Evolutionary conservation across 2,888 invertebrate species (phyloP).

Genomic region (Euzophera pinguis): DNA sequence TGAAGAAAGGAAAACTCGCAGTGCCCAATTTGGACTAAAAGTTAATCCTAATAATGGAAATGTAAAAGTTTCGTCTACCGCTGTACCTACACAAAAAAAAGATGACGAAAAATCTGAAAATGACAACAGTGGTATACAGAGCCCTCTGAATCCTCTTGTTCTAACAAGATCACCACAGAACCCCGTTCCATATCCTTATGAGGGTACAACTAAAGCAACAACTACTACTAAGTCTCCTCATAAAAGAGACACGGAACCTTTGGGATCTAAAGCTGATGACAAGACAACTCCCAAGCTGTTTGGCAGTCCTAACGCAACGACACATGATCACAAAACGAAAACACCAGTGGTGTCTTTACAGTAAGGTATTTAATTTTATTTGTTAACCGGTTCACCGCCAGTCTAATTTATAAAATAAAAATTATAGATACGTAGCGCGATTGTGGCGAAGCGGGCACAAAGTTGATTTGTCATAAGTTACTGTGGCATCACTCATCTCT

Average conservation of each 20-base stretch:
- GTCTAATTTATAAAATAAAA: too few species aligned
- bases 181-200: constrained; percentile 8
- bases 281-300: constrained; percentile 3
- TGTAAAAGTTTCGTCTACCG: not conserved
- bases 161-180: not conserved
- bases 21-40: not conserved
- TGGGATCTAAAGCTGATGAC: not conserved
- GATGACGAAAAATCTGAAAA: not conserved
- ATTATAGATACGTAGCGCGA: too few species aligned
- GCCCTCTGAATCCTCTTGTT: not conserved
- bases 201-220: not conserved
- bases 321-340: not conserved
- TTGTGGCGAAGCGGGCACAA: too few species aligned
- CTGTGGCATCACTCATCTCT: too few species aligned
- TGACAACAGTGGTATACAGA: not conserved
- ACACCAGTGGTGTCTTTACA: constrained; percentile 21
- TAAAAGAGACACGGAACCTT: constrained; percentile 10
- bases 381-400: too few species aligned
- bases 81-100: not conserved
- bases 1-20: constrained; percentile 2
- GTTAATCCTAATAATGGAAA: not conserved
- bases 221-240: not conserved
- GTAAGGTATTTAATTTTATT: not conserved
- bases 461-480: too few species aligned
- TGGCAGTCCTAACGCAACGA: constrained; percentile 4